Percentiles rank a stretch among this genome's conserved stretches.
These are phyloP conservation scores for Eupithecia subfuscata DNA, from an alignment of 2,888 invertebrate species.

Conservation along the genomic window DNA sequence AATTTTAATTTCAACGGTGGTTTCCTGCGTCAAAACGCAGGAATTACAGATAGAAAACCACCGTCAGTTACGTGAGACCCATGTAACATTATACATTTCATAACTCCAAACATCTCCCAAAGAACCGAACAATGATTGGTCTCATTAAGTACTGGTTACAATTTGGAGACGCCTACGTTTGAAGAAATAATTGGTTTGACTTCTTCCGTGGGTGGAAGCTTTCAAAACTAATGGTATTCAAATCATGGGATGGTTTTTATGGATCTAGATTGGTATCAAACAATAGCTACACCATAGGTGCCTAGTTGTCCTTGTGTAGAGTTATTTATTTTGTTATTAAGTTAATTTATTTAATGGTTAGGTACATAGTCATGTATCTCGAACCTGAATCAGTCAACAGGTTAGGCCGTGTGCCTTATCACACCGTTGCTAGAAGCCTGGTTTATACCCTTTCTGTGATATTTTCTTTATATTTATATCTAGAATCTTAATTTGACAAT, in stretches of 20 bases:
- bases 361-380: too few relatives aligned
- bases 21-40: not conserved
- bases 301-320: not conserved
- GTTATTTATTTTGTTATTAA: not conserved
- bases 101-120: slow-evolving; percentile 8
- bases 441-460: too few relatives aligned
- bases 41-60: not conserved
- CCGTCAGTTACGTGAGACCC: slow-evolving; percentile 3
- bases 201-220: slow-evolving; percentile 23
- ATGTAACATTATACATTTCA: slow-evolving; percentile 13
- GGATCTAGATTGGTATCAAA: not conserved
- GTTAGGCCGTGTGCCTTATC: too few relatives aligned
- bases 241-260: not conserved
- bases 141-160: slow-evolving; percentile 21
- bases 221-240: slow-evolving; percentile 15
- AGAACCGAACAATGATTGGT: slow-evolving; percentile 19
- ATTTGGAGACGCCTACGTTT: slow-evolving; percentile 38
- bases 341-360: not conserved
- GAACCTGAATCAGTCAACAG: too few relatives aligned
- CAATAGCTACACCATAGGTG: not conserved
- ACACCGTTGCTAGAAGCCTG: too few relatives aligned
- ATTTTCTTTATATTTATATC: too few relatives aligned
- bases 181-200: slow-evolving; percentile 24
- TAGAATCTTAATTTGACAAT: too few relatives aligned
- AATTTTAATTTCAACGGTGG: too few relatives aligned